A percentile compares a stretch with the other conserved stretches of the same genome.
phyloP scores from a whole-genome alignment of 2,113 vertebrate genomes.

The Aix galericulata region DNA sequence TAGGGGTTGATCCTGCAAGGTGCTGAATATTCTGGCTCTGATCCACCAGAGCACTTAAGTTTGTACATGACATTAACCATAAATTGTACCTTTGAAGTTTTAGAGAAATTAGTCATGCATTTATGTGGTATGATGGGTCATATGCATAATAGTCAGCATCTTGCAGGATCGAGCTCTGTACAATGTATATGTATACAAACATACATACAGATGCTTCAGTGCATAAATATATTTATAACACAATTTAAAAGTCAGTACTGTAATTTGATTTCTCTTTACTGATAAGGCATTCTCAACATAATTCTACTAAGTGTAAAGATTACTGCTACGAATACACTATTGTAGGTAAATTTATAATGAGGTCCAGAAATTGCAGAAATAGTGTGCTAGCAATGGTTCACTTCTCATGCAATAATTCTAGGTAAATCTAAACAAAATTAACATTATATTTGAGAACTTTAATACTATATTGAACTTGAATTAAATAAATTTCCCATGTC shows the following conservation, averaged over 20 bases:
- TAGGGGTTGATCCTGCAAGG: background rate
- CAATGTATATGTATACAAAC: background rate
- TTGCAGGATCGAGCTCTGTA: background rate
- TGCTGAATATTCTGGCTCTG: background rate
- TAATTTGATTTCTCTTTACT: background rate
- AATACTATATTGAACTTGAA: background rate
- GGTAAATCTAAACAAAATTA: slow-evolving; percentile 51
- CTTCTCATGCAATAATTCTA: background rate
- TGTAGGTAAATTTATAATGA: background rate
- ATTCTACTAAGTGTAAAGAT: background rate
- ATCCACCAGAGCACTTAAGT: background rate
- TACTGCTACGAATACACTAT: background rate
- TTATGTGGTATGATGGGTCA: background rate
- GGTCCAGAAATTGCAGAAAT: background rate
- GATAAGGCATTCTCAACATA: background rate
- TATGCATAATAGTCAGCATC: background rate
- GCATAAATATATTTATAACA: accelerated
- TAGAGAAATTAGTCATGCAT: background rate
- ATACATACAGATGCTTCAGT: accelerated
- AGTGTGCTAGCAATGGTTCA: background rate
- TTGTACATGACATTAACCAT: background rate
- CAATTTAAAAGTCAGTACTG: background rate
- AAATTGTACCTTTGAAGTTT: background rate
- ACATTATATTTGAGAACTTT: background rate
- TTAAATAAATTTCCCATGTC: slow-evolving; percentile 29